Evolutionary conservation across 2,113 vertebrate species (phyloP).

Genomic region (Dasyornis broadbenti): DNA sequence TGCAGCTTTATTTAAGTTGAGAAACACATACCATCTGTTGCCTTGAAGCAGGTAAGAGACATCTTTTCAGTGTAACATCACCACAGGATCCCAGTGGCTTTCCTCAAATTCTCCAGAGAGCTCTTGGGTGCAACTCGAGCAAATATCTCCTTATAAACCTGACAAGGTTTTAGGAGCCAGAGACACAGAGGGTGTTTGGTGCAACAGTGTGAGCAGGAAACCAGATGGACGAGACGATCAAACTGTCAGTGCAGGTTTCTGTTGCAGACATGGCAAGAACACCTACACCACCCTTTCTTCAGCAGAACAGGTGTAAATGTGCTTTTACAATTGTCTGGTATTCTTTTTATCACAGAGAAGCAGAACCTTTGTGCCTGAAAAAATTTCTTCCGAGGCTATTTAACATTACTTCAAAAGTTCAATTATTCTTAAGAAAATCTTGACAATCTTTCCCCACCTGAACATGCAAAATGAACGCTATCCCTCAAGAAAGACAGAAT

Average conservation of each 20-base stretch:
- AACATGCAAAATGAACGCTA: not conserved
- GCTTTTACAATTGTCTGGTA: not conserved
- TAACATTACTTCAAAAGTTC: not conserved
- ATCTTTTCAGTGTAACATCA: not conserved
- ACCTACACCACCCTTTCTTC: not conserved
- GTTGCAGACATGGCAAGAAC: not conserved
- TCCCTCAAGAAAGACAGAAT: not conserved
- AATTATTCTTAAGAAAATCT: not conserved
- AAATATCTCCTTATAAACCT: not conserved
- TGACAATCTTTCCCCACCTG: not conserved
- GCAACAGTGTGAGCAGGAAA: not conserved
- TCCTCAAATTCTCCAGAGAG: not conserved
- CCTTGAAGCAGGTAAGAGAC: not conserved
- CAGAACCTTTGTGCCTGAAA: not conserved
- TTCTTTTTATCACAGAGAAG: not conserved
- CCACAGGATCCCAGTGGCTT: not conserved
- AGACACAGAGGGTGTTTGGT: not conserved
- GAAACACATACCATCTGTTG: not conserved
- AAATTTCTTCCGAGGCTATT: not conserved
- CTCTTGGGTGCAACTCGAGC: not conserved
- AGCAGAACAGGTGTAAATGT: not conserved
- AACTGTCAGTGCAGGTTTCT: not conserved
- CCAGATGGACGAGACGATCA: not conserved
- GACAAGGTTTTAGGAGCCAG: not conserved
- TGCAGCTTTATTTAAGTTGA: not conserved